phyloP scores from a whole-genome alignment of 2,113 vertebrate species.

The Halcyon senegalensis region DNA sequence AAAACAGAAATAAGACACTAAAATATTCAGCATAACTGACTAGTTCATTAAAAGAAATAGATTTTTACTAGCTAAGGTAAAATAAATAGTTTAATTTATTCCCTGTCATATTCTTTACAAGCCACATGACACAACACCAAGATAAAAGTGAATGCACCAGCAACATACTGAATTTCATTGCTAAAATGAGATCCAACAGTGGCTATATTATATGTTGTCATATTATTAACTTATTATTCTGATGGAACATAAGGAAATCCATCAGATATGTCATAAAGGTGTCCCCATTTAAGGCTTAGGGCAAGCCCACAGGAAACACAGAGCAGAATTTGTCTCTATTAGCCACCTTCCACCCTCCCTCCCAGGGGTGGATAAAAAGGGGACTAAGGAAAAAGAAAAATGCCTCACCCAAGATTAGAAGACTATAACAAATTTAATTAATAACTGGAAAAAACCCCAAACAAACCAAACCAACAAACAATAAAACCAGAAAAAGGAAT shows the following conservation, averaged over 20 bases:
- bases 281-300: no score
- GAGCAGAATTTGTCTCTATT: no score
- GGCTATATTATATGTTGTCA: not conserved
- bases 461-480: no score
- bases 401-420: no score
- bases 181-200: not conserved
- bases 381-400: no score
- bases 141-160: not conserved
- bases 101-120: not conserved
- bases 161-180: not conserved
- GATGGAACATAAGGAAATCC: not conserved
- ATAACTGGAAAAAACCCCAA: no score
- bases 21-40: not conserved
- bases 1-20: not conserved
- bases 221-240: not conserved
- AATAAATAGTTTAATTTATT: not conserved
- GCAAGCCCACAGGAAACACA: no score
- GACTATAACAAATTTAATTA: no score
- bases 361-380: no score
- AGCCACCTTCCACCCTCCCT: no score
- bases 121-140: not conserved
- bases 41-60: not conserved
- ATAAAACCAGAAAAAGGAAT: no score
- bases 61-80: not conserved
- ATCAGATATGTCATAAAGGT: not conserved